These are phyloP conservation scores for Siderastrea siderea DNA, from an alignment of 92 coral and sea anemone genomes.

Conservation along the genomic window DNA sequence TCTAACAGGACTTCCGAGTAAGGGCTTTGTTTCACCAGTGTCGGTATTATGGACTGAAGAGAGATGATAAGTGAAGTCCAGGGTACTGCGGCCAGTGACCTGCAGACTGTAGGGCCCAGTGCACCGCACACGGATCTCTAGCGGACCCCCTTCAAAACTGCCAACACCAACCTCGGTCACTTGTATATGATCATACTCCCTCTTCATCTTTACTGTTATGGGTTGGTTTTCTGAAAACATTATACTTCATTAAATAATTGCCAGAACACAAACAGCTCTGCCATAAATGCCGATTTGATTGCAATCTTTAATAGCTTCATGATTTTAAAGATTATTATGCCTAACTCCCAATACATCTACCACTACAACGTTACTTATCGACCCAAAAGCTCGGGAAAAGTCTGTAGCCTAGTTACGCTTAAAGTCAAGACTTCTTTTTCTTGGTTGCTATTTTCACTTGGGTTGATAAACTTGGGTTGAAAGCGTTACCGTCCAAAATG, in stretches of 20 bases:
- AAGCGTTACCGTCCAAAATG: too few relatives aligned
- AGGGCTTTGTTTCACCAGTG: conserved; percentile 34
- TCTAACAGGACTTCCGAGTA: conserved; percentile 68
- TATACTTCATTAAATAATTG: background rate
- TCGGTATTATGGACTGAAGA: conserved; percentile 16
- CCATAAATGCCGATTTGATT: too few relatives aligned
- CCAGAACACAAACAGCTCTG: too few relatives aligned
- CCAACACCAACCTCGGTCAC: conserved; percentile 40
- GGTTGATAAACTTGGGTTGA: too few relatives aligned
- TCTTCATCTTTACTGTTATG: background rate
- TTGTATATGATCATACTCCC: conserved; percentile 15
- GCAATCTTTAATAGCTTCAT: too few relatives aligned
- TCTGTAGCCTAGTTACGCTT: too few relatives aligned
- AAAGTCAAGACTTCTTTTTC: too few relatives aligned
- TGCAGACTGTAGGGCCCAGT: conserved; percentile 63
- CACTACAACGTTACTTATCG: too few relatives aligned
- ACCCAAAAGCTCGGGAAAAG: too few relatives aligned
- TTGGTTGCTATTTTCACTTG: too few relatives aligned
- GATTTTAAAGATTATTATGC: too few relatives aligned
- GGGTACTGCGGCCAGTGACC: conserved; percentile 50
- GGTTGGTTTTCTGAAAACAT: conserved; percentile 12
- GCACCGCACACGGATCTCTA: conserved; percentile 43
- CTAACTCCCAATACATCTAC: too few relatives aligned
- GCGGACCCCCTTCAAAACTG: conserved; percentile 18
- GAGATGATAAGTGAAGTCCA: conserved; percentile 59